Base-by-base conservation (phyloP, 2,888 invertebrate genomes). In the Drosophila diplacantha region DNA sequence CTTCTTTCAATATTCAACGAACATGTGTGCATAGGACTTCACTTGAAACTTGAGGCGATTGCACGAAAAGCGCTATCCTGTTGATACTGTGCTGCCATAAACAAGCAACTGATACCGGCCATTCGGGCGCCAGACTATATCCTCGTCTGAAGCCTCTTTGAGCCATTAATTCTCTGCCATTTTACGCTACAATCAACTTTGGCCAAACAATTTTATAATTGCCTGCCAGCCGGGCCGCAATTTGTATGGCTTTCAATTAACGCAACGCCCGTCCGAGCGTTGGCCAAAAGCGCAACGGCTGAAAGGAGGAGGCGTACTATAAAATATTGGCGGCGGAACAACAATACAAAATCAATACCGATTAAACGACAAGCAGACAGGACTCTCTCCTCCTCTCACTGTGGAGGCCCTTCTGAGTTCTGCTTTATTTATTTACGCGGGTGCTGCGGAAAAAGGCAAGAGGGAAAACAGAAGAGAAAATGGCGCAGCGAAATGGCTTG, bases 181-280 rank as follows among this genome's bases (percentile, higher is more conserved):
- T 78, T 82, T 53, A 74, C 64, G 81, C 65, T 60, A 69, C 81
- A 77, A 78, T 83, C 77, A 77, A 83, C 83, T 63, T 43, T 35
- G 52, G 44, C 43, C 59, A 69, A 58, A 41, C 59, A 67, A 81
- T 74, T 78, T 78, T 81, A 81, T 77, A 78, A 83, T 78, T 78
- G 83, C 78, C 81, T 73, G 74, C 51, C 60, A 77, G 78, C 63
- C 64, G 70, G 34, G 32, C 52, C 52, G 71, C 81, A 75, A 78
- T 78, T 79, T 79, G 81, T 79, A 79, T 79, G 78, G 78, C 83
- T 83, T 79, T 83, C 83, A 83, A 79, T 79, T 79, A 79, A 81
- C 79, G 81, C 78, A 34, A 43, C 37, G 51, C 38, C 51, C 43
- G 22, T 11, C 35, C 20, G 29, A 22, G 2, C 31, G 53, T 38